Percentiles rank a stretch among this genome's conserved stretches.
phyloP scores from a whole-genome alignment of 2,888 invertebrate genomes.

The Spisula subtruncata region DNA sequence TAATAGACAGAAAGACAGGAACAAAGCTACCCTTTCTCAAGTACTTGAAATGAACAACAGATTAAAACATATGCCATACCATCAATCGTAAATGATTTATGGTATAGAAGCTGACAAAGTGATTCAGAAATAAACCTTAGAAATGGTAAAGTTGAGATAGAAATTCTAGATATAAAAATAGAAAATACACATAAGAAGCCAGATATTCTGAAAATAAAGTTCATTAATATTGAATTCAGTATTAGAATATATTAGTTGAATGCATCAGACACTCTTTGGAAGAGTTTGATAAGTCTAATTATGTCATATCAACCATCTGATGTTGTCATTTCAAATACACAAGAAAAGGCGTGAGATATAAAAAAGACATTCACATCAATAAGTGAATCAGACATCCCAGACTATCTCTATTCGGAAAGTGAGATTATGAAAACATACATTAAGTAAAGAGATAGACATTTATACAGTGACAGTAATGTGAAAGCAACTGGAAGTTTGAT shows the following conservation, averaged over 20 bases:
- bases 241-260: not conserved
- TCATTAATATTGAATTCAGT: too few relatives aligned
- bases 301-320: not conserved
- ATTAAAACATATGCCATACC: too few relatives aligned
- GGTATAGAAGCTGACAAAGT: too few relatives aligned
- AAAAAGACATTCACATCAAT: slow-evolving; percentile 21
- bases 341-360: not conserved
- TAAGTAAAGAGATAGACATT: slow-evolving; percentile 2
- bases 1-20: slow-evolving; percentile 16
- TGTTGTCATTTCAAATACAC: not conserved
- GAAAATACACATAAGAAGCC: too few relatives aligned
- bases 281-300: not conserved
- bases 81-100: too few relatives aligned
- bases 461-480: slow-evolving; percentile 23
- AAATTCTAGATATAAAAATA: too few relatives aligned
- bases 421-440: slow-evolving; percentile 24
- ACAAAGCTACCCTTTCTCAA: not conserved
- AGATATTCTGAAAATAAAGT: too few relatives aligned
- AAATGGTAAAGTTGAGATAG: too few relatives aligned
- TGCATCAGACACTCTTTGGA: not conserved
- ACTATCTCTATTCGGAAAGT: not conserved
- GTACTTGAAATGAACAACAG: not conserved
- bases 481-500: slow-evolving; percentile 21
- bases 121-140: too few relatives aligned
- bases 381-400: slow-evolving; percentile 26